phyloP scores from a whole-genome alignment of 2,113 vertebrate genomes.

The Brachypteracias leptosomus region DNA sequence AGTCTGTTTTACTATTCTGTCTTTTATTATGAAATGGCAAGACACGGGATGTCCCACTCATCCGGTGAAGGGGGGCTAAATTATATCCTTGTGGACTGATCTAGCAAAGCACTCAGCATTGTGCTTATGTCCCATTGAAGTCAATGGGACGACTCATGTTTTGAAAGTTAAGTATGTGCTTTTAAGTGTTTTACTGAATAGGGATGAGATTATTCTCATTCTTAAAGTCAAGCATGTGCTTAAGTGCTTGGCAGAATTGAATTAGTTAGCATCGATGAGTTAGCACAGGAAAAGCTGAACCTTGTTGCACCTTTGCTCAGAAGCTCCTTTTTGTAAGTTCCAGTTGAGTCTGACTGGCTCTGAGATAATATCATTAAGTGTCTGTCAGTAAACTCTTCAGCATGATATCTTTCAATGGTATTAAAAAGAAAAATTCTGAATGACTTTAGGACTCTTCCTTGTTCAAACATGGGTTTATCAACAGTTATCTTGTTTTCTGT shows the following conservation, averaged over 20 bases:
- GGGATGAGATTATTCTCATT: background rate
- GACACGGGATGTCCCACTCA: background rate
- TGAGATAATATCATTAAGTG: background rate
- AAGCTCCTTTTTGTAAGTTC: background rate
- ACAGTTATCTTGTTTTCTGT: background rate
- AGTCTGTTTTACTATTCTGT: background rate
- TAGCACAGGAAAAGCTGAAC: background rate
- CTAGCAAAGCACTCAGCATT: background rate
- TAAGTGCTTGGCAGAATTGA: background rate
- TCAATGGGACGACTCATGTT: constrained; percentile 29
- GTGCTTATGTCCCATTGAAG: background rate
- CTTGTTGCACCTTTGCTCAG: background rate
- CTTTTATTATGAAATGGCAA: background rate
- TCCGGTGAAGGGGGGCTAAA: background rate
- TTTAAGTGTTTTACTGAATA: constrained; percentile 18
- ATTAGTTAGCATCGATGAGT: background rate
- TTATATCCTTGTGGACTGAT: background rate
- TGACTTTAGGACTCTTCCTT: background rate
- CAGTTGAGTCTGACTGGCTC: background rate
- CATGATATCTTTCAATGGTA: fast-evolving
- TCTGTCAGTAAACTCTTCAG: background rate
- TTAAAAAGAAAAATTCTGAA: background rate
- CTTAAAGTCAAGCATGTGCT: constrained; percentile 17
- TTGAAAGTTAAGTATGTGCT: background rate
- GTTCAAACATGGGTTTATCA: background rate